phyloP scores from a whole-genome alignment of 2,113 vertebrate genomes.

The Tachycineta bicolor region DNA sequence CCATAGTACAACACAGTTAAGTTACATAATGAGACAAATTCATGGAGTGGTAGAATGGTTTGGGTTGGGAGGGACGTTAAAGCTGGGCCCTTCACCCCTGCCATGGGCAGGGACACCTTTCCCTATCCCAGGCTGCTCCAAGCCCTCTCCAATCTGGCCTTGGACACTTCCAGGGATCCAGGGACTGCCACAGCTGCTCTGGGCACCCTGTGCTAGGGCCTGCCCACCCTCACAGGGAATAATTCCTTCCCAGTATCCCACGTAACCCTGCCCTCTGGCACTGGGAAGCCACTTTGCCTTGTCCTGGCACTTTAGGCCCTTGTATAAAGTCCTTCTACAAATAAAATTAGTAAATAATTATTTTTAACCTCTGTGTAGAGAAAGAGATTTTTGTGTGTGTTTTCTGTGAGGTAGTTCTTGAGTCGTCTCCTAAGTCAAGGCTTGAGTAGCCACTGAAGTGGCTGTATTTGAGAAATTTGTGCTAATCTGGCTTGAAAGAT shows the following conservation, averaged over 20 bases:
- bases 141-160: accelerated
- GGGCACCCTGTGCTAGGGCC: neutral
- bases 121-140: accelerated
- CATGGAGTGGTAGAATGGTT: neutral
- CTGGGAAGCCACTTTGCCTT: neutral
- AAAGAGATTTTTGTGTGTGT: neutral
- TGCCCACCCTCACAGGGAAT: accelerated
- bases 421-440: neutral
- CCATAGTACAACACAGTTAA: accelerated
- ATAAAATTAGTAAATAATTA: neutral
- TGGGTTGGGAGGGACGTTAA: neutral
- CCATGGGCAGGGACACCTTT: neutral
- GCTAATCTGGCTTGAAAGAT: neutral
- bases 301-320: neutral
- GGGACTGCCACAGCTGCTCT: neutral
- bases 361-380: neutral
- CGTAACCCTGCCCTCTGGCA: neutral
- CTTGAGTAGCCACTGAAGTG: neutral
- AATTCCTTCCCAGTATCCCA: neutral
- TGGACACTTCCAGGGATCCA: neutral
- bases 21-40: neutral
- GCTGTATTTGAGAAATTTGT: neutral
- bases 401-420: neutral
- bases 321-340: neutral
- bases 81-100: neutral